Conservation (phyloP, 2,113 vertebrate species). For the Phyllostomus hastatus region DNA sequence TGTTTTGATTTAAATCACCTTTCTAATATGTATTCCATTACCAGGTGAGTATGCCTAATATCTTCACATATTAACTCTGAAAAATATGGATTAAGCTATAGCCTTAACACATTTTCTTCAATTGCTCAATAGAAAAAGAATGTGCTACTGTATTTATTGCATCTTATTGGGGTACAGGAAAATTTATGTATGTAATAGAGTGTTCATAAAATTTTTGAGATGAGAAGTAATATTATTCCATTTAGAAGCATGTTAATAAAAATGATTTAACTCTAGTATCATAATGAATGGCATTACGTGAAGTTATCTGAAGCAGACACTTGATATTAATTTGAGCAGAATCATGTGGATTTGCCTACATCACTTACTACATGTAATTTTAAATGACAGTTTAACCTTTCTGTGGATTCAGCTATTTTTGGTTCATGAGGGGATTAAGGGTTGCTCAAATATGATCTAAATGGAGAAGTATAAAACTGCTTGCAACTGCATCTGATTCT, state of each 20-base stretch:
- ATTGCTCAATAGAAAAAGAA: not conserved
- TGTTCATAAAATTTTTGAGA: conserved; percentile 35
- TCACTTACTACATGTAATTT: conserved; percentile 2
- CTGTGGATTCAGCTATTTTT: conserved; percentile 24
- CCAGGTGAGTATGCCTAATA: not conserved
- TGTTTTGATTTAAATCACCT: not conserved
- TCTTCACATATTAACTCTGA: not conserved
- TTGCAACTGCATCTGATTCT: conserved; percentile 52
- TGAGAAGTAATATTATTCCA: not conserved
- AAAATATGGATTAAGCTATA: not conserved
- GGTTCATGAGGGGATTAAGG: conserved; percentile 22
- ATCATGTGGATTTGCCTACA: not conserved
- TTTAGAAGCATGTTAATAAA: conserved; percentile 43
- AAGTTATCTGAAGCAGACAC: conserved; percentile 32
- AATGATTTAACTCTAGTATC: conserved; percentile 50
- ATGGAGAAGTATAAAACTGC: conserved; percentile 52
- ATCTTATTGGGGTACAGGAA: not conserved
- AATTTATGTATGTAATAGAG: conserved; percentile 9
- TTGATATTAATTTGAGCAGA: conserved; percentile 35
- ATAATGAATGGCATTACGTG: conserved; percentile 13
- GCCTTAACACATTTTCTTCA: not conserved
- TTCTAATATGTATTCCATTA: not conserved
- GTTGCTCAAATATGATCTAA: conserved; percentile 42
- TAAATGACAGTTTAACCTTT: conserved; percentile 50
- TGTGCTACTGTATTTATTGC: not conserved